Evolutionary conservation across 2,888 invertebrate species (phyloP).

Genomic region (Pseudoips prasinana): DNA sequence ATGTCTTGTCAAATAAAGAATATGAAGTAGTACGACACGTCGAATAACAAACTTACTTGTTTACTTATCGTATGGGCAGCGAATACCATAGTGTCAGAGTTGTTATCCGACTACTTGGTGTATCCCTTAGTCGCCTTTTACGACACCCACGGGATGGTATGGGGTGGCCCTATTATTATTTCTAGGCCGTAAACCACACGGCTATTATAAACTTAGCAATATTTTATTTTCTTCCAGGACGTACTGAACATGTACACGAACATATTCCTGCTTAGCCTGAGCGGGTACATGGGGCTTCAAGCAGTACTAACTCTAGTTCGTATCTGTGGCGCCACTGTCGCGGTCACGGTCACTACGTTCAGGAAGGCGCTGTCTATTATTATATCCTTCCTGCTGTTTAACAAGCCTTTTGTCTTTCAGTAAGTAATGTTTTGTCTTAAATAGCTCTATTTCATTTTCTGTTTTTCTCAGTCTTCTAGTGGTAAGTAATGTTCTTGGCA

Average conservation of each 20-base stretch:
- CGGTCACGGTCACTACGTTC: constrained; percentile 96
- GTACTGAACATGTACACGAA: constrained; percentile 90
- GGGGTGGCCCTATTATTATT: too few species aligned
- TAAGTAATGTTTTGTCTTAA: constrained; percentile 76
- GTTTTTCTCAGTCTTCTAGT: too few species aligned
- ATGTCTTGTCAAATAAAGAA: constrained; percentile 98
- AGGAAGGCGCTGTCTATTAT: constrained; percentile 96
- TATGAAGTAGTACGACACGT: constrained; percentile 91
- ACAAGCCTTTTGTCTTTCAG: constrained; percentile 96
- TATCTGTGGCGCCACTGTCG: constrained; percentile 94
- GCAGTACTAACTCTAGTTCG: constrained; percentile 95
- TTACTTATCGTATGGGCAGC: constrained; percentile 95
- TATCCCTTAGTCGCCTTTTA: too few species aligned
- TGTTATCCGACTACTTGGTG: too few species aligned
- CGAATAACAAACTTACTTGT: constrained; percentile 96
- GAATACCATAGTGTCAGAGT: too few species aligned
- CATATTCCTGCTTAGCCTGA: constrained; percentile 91
- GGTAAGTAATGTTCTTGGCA: too few species aligned
- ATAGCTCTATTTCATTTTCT: too few species aligned
- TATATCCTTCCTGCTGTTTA: constrained; percentile 95
- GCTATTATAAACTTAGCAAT: too few species aligned
- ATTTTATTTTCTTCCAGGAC: constrained; percentile 81
- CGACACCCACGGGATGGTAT: too few species aligned
- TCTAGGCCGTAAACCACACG: too few species aligned
- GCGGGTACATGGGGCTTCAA: constrained; percentile 96